Evolutionary conservation across 2,888 invertebrate species (phyloP), one percentile per base, ranked within the genome.

Genomic region (Cenopis cana): DNA sequence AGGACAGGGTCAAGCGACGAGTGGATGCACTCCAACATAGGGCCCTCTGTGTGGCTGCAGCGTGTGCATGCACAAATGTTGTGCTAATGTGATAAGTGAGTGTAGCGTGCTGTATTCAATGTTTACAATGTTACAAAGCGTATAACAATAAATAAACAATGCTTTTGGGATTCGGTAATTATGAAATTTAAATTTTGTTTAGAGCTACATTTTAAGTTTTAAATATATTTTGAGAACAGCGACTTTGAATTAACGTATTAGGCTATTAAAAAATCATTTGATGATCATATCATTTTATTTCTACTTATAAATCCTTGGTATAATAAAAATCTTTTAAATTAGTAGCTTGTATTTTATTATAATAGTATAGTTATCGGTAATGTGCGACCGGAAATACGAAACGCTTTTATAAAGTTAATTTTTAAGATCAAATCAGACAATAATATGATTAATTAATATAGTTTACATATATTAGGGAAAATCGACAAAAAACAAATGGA

Each of bases 1-100:
- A 54, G 50, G 68, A 71, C 73, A 74, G 73, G 73, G 73, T 72
- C 73, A 72, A 38, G 12, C 62, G 69, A 76, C 77, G 79, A 78
- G 76, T 80, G 76, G 59, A 73, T 74, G 75, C 76, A 82, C 73
- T 70, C 60, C 73, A 54, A 60, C 65, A 70, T 50, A 69, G 41
- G 64, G 12, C 52, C 36, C 65, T 24, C 50, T 66, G 70, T 70
- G 20, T 9, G 50, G 11, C 36, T 46, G 49, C 69, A 69, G 50
- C 33, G 49, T 50, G 24, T 59, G 50, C 11, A 14, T 46, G 33
- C 20, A 52, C 36, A 62, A 62, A 62, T 59, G 56, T 56, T 36
- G 41, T 24, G 41, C 36, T 65, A 66, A 60, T 65, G 70, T 49
- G 59, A 69, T 69, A 69, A 69, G 49, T 69, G 68, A 10, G 49